These are phyloP conservation scores for Cacatua alba DNA, from an alignment of 2,113 vertebrate genomes.

Conservation along the genomic window DNA sequence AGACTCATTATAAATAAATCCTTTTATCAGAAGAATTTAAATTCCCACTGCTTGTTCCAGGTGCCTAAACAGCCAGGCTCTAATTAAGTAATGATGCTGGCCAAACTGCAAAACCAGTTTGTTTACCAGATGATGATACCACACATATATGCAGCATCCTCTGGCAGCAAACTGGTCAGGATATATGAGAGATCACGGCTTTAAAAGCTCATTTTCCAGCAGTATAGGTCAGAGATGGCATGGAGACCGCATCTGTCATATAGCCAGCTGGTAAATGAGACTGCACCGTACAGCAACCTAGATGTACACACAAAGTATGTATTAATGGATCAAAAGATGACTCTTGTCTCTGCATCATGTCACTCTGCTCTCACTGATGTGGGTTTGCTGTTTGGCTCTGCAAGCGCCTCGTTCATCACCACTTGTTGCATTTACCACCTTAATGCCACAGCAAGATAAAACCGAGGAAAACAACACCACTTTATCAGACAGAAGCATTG, in stretches of 20 bases:
- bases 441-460: constrained; percentile 1
- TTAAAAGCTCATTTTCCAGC: constrained; percentile 12
- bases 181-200: not conserved
- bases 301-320: not conserved
- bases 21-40: constrained; percentile 66
- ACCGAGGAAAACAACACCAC: constrained; percentile 22
- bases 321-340: not conserved
- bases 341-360: not conserved
- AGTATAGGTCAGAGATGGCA: not conserved
- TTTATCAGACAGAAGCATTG: constrained; percentile 41
- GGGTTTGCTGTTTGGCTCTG: not conserved
- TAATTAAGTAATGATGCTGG: constrained; percentile 65
- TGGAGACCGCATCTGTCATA: not conserved
- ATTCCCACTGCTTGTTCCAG: constrained; percentile 53
- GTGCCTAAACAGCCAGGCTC: constrained; percentile 50
- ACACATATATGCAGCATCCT: not conserved
- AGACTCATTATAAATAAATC: constrained; percentile 69
- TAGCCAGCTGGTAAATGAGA: not conserved
- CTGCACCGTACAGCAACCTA: not conserved
- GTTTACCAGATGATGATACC: not conserved
- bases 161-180: not conserved
- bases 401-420: not conserved
- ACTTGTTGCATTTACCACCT: constrained; percentile 3
- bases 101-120: constrained; percentile 25
- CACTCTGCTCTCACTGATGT: not conserved